These are phyloP conservation scores for Rhinoptilus africanus DNA, from an alignment of 2,113 vertebrate species.

Conservation along the genomic window DNA sequence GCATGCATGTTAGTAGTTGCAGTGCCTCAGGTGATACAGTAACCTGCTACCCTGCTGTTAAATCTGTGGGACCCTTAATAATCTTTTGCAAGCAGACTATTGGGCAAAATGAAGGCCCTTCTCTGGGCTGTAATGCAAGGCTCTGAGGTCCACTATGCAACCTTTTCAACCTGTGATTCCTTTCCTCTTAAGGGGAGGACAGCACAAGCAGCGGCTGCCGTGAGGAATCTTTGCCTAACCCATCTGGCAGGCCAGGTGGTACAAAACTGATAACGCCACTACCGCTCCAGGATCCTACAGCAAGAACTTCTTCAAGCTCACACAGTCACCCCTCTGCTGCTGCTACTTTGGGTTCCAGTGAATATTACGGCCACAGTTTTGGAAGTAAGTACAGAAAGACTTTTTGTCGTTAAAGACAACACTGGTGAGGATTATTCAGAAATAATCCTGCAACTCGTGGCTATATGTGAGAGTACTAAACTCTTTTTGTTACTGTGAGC, in stretches of 20 bases:
- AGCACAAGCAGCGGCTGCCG: not conserved
- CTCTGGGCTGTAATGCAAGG: not conserved
- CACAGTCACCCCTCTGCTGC: not conserved
- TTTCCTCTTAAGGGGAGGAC: not conserved
- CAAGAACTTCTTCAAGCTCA: not conserved
- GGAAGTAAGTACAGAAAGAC: conserved; percentile 70
- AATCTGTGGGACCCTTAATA: not conserved
- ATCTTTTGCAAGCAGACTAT: not conserved
- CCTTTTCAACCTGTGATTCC: not conserved
- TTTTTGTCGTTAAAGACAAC: not conserved
- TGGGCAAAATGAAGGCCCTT: not conserved
- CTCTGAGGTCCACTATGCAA: not conserved
- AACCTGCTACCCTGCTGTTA: not conserved
- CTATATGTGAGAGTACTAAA: not conserved
- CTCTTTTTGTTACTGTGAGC: not conserved
- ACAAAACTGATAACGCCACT: conserved; percentile 44
- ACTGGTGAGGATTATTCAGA: not conserved
- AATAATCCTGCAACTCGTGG: not conserved
- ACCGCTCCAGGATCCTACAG: not conserved
- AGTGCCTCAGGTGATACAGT: not conserved
- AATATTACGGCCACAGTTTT: conserved; percentile 46
- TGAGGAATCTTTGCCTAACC: conserved; percentile 10
- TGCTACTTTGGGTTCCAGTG: conserved; percentile 44
- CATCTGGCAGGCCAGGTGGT: conserved; percentile 39
- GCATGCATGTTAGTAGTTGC: not conserved